These are phyloP conservation scores for Lophius piscatorius DNA, from an alignment of 2,113 vertebrate genomes.

Conservation along the genomic window DNA sequence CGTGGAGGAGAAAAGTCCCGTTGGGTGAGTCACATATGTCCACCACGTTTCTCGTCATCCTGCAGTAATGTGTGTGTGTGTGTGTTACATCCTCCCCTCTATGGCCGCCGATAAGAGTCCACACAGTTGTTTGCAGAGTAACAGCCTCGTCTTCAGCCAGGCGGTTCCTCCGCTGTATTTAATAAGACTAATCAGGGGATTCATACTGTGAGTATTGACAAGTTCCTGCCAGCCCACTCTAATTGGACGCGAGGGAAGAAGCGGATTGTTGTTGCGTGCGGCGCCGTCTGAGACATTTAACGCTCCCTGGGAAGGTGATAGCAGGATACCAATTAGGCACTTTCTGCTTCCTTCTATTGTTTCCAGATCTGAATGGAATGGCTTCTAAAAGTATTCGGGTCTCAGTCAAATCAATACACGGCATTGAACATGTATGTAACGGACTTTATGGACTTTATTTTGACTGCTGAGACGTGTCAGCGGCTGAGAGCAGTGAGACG, in stretches of 20 bases:
- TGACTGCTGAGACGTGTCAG: too few species aligned
- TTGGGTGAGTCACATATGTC: too few species aligned
- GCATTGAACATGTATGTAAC: not conserved
- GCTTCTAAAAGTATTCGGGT: not conserved
- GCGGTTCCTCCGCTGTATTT: constrained; percentile 37
- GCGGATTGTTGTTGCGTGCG: constrained; percentile 26
- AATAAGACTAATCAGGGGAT: constrained; percentile 54
- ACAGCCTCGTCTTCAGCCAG: constrained; percentile 4
- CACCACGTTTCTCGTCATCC: too few species aligned
- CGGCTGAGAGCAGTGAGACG: too few species aligned
- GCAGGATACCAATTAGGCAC: constrained; percentile 34
- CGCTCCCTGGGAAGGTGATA: constrained; percentile 29
- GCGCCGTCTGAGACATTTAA: constrained; percentile 33
- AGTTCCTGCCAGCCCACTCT: constrained; percentile 39
- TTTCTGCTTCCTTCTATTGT: constrained; percentile 8
- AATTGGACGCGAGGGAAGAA: constrained; percentile 51
- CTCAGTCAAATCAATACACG: constrained; percentile 11
- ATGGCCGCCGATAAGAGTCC: constrained; percentile 33
- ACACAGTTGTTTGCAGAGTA: constrained; percentile 52
- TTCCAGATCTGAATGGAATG: constrained; percentile 1
- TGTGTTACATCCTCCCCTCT: not conserved
- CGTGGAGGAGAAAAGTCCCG: too few species aligned
- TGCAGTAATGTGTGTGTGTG: not conserved
- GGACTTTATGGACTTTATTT: too few species aligned
- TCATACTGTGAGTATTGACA: constrained; percentile 45